Base-by-base conservation (phyloP, 2,888 invertebrate species). In the Pharmacophagus antenor region DNA sequence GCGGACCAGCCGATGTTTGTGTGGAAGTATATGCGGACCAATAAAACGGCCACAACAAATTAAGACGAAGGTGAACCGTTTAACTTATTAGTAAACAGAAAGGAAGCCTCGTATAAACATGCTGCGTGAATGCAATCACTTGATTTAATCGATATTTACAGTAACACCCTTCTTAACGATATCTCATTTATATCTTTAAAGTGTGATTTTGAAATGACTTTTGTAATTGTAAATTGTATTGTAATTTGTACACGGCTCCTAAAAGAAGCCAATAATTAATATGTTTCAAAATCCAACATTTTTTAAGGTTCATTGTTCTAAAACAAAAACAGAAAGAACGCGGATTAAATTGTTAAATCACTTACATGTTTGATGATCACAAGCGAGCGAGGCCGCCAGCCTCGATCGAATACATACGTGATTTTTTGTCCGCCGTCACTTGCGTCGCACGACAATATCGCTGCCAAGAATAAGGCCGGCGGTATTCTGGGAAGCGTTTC, bases 1-100 rank as follows among this genome's bases (percentile, higher is more conserved):
- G 74, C 74, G 80, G 81, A 80, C n/a, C 65, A 63, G 61, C 65
- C 75, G 76, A 76, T 72, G 74, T 77, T 77, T 70, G 75, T 76
- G 67, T 70, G 41, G 47, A 20, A 37, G 41, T 25, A 23, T 17
- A 17, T 5, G 48, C 22, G 18, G 22, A 47, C 1, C 37, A 23
- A 23, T 27, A 48, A 58, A 41, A 46, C n/a, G 20, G n/a, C 52
- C 7, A 31, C 41, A 53, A 48, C 52, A 53, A 53, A 52, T 58
- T 47, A 46, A 51, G 23, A 42, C 20, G 27, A 31, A 50, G 17
- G 46, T 18, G 31, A 17, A 57, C 51, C 21, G 25, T 42, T 42
- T 50, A 51, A 44, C 42, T n/a, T 51, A 31, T 51, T 27, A n/a
- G 20, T 44, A 51, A 51, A 31, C 42, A 31, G 21, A 31, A 51